Conservation (phyloP, 1,140 invertebrate genomes). For the Drosophila subobscura region DNA sequence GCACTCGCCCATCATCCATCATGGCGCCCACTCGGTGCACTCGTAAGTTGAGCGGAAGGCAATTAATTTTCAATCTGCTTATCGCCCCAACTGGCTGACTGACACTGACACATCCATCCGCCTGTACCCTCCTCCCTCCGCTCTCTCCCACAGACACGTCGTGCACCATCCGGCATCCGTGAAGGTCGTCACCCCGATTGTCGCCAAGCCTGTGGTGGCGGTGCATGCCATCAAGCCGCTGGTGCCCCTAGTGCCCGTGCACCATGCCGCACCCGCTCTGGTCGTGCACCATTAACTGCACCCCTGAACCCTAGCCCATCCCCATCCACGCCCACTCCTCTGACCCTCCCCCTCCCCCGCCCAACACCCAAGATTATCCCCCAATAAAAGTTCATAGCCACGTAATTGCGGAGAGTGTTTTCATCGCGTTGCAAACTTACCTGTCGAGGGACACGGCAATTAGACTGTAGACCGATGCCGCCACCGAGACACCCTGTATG, state of each 20-base stretch:
- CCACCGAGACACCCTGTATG: conserved; percentile 96
- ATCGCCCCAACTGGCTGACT: conserved; percentile 17
- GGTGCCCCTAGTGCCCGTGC: conserved; percentile 84
- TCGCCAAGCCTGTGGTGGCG: conserved; percentile 83
- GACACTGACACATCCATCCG: background rate
- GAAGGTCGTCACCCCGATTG: conserved; percentile 68
- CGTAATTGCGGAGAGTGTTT: conserved; percentile 39
- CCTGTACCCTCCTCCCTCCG: background rate
- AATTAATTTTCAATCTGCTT: conserved; percentile 33
- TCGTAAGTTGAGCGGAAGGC: conserved; percentile 61
- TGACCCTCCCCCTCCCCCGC: conserved; percentile 6
- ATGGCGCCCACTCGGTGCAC: conserved; percentile 78
- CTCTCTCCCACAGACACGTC: conserved; percentile 56
- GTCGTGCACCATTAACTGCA: conserved; percentile 82
- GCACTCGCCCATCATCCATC: conserved; percentile 71
- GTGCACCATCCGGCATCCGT: conserved; percentile 78
- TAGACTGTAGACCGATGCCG: conserved; percentile 96
- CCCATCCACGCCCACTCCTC: conserved; percentile 21
- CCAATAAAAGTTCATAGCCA: conserved; percentile 77
- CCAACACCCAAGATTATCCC: conserved; percentile 38
- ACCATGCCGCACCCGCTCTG: conserved; percentile 85
- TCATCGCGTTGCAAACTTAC: conserved; percentile 85
- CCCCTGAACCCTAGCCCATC: background rate
- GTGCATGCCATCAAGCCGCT: conserved; percentile 84
- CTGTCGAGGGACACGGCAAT: conserved; percentile 97